A percentile compares a stretch with the other conserved stretches of the same genome.
Evolutionary conservation across 2,797 vertebrate genomes (phyloP).

Genomic region (Telmatherina bonti): DNA sequence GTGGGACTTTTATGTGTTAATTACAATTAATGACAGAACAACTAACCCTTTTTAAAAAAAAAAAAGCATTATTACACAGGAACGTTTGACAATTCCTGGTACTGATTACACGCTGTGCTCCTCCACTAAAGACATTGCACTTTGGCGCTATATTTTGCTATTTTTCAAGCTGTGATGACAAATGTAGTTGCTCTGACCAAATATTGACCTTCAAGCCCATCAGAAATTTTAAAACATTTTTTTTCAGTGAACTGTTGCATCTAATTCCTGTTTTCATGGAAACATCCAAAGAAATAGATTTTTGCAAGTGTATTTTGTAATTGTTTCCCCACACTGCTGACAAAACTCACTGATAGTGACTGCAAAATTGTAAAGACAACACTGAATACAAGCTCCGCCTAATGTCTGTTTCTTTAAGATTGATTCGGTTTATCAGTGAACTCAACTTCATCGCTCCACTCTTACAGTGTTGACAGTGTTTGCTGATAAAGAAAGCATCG

Average conservation of each 20-base stretch:
- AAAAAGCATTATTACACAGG: no score
- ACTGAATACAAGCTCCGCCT: constrained; percentile 1
- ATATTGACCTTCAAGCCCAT: background rate
- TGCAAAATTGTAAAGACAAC: background rate
- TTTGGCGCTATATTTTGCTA: no score
- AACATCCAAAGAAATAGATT: background rate
- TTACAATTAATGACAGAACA: no score
- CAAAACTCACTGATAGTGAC: background rate
- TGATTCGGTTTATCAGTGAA: background rate
- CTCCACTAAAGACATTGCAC: no score
- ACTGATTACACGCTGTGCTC: no score
- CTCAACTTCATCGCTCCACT: background rate
- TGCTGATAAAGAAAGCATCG: background rate
- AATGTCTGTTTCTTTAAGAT: background rate
- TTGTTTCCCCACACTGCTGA: background rate
- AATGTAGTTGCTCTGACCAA: background rate
- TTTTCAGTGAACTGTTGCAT: background rate
- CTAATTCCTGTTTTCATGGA: background rate
- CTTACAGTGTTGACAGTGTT: background rate
- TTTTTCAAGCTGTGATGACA: background rate
- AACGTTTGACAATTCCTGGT: no score
- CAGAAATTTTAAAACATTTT: no score
- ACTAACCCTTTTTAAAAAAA: no score
- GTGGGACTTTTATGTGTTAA: no score
- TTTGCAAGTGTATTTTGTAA: background rate